Evolutionary conservation across 30 jellyfish, hydroid and myxozoan genomes (phyloP), one percentile per base, ranked within the genome.

Genomic region (Turritopsis dohrnii): DNA sequence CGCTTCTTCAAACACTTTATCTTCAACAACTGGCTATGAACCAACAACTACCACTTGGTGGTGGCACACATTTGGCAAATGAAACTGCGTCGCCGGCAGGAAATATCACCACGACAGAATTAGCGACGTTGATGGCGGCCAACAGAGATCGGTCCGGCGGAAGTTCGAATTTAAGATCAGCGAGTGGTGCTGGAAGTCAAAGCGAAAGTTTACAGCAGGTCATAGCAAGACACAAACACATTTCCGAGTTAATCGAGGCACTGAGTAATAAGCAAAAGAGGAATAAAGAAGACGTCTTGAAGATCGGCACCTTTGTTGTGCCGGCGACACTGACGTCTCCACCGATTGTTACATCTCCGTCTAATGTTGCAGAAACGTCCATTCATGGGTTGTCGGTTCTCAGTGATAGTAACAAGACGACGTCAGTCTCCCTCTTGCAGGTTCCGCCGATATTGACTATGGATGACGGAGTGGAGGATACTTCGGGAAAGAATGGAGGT

Each of bases 11-110:
- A 25, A 92, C 93, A 31, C 84, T 93, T 26, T 93, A 93, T 71
- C 75, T 93, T 82, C 90, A 88, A 27, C 96, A 88, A 79, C 81
- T 93, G n/a, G 95, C 95, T 54, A 85, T 84, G 30, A 84, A 83
- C 19, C 87, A 88, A 76, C 87, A 84, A 54, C 18, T 86, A 18
- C 60, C 60, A 13, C 60, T 41, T 41, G 60, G 94, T 84, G 31
- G 86, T 87, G 19, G 87, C 73, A 52, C 52, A 53, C 28, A 69
- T 8, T 69, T 27, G 30, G 30, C 77, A 69, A 0, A 17, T 69
- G 23, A 27, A 69, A 19, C 0, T 69, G 30, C 31, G 30, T 69
- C 31, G 30, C 28, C 77, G 16, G 30, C 77, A 69, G 77, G 23
- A 69, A 1, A 19, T 41, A 41, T 69, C 19, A 23, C 77, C 30